Percentiles rank a stretch among this genome's conserved stretches.
Evolutionary conservation across 2,888 invertebrate genomes (phyloP).

Genomic region (Anticlea derivata): DNA sequence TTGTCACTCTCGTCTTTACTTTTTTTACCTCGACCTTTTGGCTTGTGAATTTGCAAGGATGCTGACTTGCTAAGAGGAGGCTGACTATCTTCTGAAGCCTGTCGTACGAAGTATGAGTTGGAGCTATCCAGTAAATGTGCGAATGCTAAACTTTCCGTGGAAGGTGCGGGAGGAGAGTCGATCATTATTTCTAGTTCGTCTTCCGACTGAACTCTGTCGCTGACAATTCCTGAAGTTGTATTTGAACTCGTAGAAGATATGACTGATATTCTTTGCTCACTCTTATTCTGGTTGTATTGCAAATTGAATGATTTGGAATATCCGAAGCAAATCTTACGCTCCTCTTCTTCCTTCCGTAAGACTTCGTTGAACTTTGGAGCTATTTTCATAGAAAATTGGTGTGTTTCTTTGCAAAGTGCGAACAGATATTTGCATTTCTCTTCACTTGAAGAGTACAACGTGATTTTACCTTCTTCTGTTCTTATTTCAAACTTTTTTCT

Average conservation of each 20-base stretch:
- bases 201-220: conserved; percentile 96
- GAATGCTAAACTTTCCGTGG: conserved; percentile 92
- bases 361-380: conserved; percentile 93
- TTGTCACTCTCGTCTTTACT: conserved; percentile 61
- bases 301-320: conserved; percentile 86
- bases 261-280: conserved; percentile 93
- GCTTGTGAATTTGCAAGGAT: conserved; percentile 66
- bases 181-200: conserved; percentile 96
- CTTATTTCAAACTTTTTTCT: conserved; percentile 98
- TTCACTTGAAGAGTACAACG: conserved; percentile 95
- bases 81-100: conserved; percentile 59
- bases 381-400: conserved; percentile 97
- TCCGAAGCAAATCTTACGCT: conserved; percentile 88
- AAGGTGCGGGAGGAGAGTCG: conserved; percentile 92
- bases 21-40: conserved; percentile 60
- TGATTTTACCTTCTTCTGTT: conserved; percentile 93
- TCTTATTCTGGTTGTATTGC: conserved; percentile 86
- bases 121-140: conserved; percentile 89
- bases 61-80: conserved; percentile 63
- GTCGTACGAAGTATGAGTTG: conserved; percentile 69
- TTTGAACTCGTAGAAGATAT: conserved; percentile 98
- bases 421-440: conserved; percentile 96
- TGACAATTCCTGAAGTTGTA: conserved; percentile 98
- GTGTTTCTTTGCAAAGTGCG: conserved; percentile 94
- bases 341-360: conserved; percentile 91